Conservation (phyloP, 2,797 vertebrate genomes). For the Helostoma temminkii region DNA sequence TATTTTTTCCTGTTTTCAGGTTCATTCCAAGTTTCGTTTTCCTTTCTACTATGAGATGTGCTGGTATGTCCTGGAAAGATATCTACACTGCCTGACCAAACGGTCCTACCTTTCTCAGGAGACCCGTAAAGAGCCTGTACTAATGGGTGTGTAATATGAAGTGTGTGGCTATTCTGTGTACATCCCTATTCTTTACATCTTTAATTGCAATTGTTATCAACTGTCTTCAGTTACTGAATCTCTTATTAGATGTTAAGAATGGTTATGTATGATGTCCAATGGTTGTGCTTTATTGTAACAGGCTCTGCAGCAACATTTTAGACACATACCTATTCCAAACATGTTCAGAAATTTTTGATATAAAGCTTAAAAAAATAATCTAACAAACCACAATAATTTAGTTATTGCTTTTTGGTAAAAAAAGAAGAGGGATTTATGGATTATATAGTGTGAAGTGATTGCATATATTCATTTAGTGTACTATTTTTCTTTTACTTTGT, state of each 20-base stretch:
- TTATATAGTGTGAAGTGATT: not conserved
- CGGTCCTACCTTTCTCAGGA: conserved; percentile 92
- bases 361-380: not conserved
- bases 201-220: conserved; percentile 19
- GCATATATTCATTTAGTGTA: not conserved
- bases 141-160: conserved; percentile 85
- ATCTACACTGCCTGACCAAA: conserved; percentile 94
- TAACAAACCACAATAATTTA: not conserved
- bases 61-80: conserved; percentile 99
- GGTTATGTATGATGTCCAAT: not conserved
- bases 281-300: not conserved
- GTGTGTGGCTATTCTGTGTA: not conserved
- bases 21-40: conserved; percentile 97
- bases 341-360: not conserved
- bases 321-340: not conserved
- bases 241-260: conserved; percentile 19
- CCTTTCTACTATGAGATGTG: conserved; percentile 99
- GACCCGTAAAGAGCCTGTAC: conserved; percentile 86
- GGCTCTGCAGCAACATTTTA: not conserved
- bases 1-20: conserved; percentile 81
- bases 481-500: conserved; percentile 1
- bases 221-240: conserved; percentile 14
- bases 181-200: too few relatives aligned
- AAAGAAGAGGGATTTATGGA: not conserved
- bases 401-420: not conserved